A percentile compares a stretch with the other conserved stretches of the same genome.
These are phyloP conservation scores for Tribolium madens DNA, from an alignment of 1,140 invertebrate genomes.

Conservation along the genomic window DNA sequence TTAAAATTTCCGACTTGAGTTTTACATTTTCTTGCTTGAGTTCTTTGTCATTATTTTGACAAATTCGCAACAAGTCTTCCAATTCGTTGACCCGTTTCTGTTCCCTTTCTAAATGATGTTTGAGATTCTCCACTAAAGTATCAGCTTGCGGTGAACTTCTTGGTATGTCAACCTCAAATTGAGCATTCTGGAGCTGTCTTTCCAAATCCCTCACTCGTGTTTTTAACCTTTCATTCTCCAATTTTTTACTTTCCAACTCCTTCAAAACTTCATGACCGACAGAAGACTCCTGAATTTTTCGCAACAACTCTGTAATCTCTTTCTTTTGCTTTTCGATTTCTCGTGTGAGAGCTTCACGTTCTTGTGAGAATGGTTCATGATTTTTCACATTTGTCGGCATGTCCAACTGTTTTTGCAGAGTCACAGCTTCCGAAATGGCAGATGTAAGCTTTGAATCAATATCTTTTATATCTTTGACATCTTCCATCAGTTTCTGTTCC, in stretches of 20 bases:
- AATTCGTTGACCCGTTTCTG: background rate
- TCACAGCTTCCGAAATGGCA: background rate
- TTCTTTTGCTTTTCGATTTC: background rate
- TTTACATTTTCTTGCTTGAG: conserved; percentile 45
- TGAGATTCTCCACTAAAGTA: background rate
- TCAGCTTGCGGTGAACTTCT: background rate
- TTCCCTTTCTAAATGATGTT: background rate
- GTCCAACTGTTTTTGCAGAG: background rate
- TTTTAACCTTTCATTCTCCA: background rate
- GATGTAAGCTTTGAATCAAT: background rate
- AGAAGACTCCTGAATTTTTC: background rate
- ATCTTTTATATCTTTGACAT: background rate
- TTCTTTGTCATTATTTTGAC: conserved; percentile 1
- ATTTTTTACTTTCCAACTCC: background rate
- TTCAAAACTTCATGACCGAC: background rate
- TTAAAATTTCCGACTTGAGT: conserved; percentile 7
- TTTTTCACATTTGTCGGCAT: background rate
- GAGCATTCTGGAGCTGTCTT: background rate
- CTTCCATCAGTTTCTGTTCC: background rate
- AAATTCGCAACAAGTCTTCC: background rate
- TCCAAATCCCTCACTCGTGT: background rate
- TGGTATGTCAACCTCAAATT: background rate
- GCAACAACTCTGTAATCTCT: background rate
- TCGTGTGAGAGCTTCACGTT: background rate
- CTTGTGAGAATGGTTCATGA: background rate